Evolutionary conservation across 2,797 vertebrate species (phyloP), one percentile per base, ranked within the genome.

Genomic region (Acanthurus leucopareius): DNA sequence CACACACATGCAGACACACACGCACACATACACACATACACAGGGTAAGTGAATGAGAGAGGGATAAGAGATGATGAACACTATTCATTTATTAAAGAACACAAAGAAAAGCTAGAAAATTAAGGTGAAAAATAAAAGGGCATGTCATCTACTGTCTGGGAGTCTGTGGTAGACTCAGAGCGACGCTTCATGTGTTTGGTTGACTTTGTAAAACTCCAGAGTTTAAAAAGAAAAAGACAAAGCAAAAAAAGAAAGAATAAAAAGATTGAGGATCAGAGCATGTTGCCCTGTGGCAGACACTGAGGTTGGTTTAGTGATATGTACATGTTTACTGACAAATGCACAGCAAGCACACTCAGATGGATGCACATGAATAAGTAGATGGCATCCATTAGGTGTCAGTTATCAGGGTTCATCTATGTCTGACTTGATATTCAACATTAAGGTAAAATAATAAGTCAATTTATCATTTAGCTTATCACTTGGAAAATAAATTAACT

Each of bases 71-170:
- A 49, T 45, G 51, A 78, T 56, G 78, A 83, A 80, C 59, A 54
- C 68, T 57, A 44, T 83, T 87, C 60, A 84, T 79, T 84, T 66
- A 82, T 82, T 85, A 81, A 89, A 86, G 77, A 84, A 80, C 77
- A 84, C 60, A 88, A 88, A 89, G 75, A 82, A 77, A 66, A 75
- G 20, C 49, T 64, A 77, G 48, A 89, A 69, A 69, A 61, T 66
- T 48, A 20, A 14, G 60, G 51, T 38, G 64, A 28, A 70, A 65
- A 84, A 77, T 52, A 82, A 72, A 73, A 58, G 40, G 13, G 51
- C 56, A 67, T 17, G 73, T 78, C 69, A 70, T 69, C 74, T 49
- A 40, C 44, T 66, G 69, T 87, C 73, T 47, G 15, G n/a, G 61
- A 65, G 38, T 77, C 52, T 59, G 1, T 22, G 28, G 22, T 68